These are phyloP conservation scores for Erpobdella octoculata DNA, from an alignment of 2,888 invertebrate species.

Conservation along the genomic window DNA sequence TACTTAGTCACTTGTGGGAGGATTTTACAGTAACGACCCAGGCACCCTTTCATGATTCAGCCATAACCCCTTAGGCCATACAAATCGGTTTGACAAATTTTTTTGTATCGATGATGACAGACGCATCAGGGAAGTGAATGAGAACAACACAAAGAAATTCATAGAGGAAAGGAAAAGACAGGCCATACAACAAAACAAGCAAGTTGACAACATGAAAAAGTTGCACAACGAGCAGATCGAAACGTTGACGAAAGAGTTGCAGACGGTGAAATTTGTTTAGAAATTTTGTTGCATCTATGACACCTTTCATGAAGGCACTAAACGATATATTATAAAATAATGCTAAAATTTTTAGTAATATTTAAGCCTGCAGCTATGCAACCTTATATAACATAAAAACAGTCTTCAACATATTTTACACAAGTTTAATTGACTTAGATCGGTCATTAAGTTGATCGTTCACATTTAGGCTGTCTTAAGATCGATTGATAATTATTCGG, in stretches of 20 bases:
- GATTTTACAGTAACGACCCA: too few relatives aligned
- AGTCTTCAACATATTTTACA: not conserved
- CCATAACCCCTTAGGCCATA: too few relatives aligned
- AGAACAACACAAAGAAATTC: slow-evolving; percentile 94
- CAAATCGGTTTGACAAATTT: too few relatives aligned
- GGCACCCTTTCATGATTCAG: too few relatives aligned
- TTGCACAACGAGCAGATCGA: slow-evolving; percentile 63
- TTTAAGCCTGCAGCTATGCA: too few relatives aligned
- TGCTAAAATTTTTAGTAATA: not conserved
- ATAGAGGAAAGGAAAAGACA: slow-evolving; percentile 71
- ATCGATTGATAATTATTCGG: not conserved
- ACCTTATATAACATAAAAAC: too few relatives aligned
- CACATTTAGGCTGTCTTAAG: not conserved
- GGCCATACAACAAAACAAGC: slow-evolving; percentile 47
- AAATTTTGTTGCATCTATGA: not conserved
- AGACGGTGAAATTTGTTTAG: slow-evolving; percentile 28
- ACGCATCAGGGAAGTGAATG: slow-evolving; percentile 75
- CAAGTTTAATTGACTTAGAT: not conserved
- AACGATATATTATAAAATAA: not conserved
- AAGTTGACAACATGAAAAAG: slow-evolving; percentile 47
- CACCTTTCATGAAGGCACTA: too few relatives aligned
- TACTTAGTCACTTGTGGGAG: too few relatives aligned
- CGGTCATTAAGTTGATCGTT: not conserved
- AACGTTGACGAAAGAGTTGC: slow-evolving; percentile 58
- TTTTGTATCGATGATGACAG: too few relatives aligned